Evolutionary conservation across 2,888 invertebrate genomes (phyloP), one percentile per base, ranked within the genome.

Genomic region (Unio pictorum): DNA sequence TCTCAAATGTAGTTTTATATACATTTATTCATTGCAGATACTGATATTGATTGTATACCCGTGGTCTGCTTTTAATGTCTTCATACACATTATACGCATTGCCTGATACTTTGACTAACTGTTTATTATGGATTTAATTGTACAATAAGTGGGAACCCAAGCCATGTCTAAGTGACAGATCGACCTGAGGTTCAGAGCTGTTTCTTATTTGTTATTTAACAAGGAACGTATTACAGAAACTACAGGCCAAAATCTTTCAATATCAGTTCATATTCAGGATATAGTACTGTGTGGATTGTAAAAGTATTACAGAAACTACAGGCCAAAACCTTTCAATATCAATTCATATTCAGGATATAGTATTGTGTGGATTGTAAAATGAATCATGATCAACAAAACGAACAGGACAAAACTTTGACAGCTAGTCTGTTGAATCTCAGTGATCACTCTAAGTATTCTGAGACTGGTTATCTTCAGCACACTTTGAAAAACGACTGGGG

Each of bases 401-500:
- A 68, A 30, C 77, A 78, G n/a, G 75, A 78, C 61, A 73, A 75
- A 61, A 69, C 73, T 61, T 55, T 72, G 11, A 73, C 73, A 17
- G 71, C 65, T 55, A 56, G 61, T 54, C 72, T 81, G 26, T 57
- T 80, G 26, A 75, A 77, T 15, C 64, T 71, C 3, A 81, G 79
- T 70, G 80, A 83, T 61, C 55, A 72, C 20, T 55, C 62, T 57
- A 73, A 76, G 63, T 74, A 75, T 61, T 62, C 69, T 8, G 68
- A 74, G 30, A 66, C 67, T 15, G 74, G 61, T 55, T 75, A 73
- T 28, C 69, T 68, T 30, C 72, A 73, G 55, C 74, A 70, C 28
- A 68, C 69, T 28, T 60, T 75, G 7, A 55, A 73, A 26, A 76
- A 75, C 55, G 82, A 81, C 67, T 81, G 79, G 78, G 66, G 69